Evolutionary conservation across 2,113 vertebrate genomes (phyloP), one percentile per base, ranked within the genome.

Genomic region (Lagopus leucura): DNA sequence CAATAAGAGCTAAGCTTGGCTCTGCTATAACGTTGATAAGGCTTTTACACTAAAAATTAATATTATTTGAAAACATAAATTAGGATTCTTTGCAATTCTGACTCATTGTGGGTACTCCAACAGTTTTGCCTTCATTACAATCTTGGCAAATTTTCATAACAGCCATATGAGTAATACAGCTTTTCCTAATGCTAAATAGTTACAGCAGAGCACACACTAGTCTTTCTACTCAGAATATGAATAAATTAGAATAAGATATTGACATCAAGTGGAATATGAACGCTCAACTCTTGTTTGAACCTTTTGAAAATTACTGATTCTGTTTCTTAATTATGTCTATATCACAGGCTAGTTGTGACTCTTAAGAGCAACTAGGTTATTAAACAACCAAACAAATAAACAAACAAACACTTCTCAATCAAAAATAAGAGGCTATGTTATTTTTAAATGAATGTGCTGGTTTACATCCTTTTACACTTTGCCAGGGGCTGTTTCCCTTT

Each of bases 11-110:
- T 89, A 43, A 30, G 18, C 28, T 66, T 92, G 55, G 42, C 36
- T 89, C 4, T 52, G 34, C 57, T 54, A 60, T 69, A 86, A 73
- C 8, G 1, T 72, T 76, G 21, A 60, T 58, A 76, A 4, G 22
- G 57, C 69, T 83, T 90, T 94, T 91, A 87, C 15, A 88, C 54
- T 6, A 55, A 89, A 92, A 94, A 86, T 38, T 61, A 92, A 18
- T 72, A 36, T 66, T 83, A 27, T 77, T 94, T 90, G 71, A 47
- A 91, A 89, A 71, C 22, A 70, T 47, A n/a, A 78, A 55, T 34
- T 36, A 1, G 11, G 38, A 18, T 79, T 90, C 28, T 89, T 92
- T 2, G 2, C 36, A 54, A 13, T 79, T 76, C 27, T 91, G 38
- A 86, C 36, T 75, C 30, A 16, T 20, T 85, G 17, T 30, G 30